Conservation (phyloP, 2,888 invertebrate species). For the Bibio marci region DNA sequence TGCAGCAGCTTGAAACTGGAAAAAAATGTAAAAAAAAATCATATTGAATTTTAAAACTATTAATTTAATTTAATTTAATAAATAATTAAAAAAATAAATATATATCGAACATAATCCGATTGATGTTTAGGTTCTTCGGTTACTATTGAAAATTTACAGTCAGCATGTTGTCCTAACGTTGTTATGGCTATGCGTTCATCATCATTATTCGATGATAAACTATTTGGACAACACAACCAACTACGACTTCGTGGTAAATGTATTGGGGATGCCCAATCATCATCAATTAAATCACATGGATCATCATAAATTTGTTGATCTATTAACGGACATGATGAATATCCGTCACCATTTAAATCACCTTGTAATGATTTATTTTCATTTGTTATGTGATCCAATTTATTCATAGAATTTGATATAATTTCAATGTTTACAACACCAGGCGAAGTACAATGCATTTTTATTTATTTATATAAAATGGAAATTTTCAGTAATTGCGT, state of each 20-base stretch:
- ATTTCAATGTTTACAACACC: too few relatives aligned
- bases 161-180: conserved; percentile 18
- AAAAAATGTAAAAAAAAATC: background rate
- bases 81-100: background rate
- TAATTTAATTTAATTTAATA: background rate
- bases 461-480: too few relatives aligned
- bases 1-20: conserved; percentile 36
- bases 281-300: conserved; percentile 5
- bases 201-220: conserved; percentile 4
- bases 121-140: conserved; percentile 22
- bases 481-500: too few relatives aligned
- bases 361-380: too few relatives aligned
- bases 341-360: too few relatives aligned
- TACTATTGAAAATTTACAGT: conserved; percentile 24
- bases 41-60: background rate
- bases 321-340: too few relatives aligned
- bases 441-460: conserved; percentile 4
- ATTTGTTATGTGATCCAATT: too few relatives aligned
- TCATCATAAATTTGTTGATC: conserved; percentile 6
- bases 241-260: conserved; percentile 36
- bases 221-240: conserved; percentile 39
- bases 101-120: background rate
- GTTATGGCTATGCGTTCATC: conserved; percentile 11
- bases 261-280: conserved; percentile 6
- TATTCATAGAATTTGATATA: too few relatives aligned